phyloP scores from a whole-genome alignment of 2,797 vertebrate species.

The Ispidina lecontei region DNA sequence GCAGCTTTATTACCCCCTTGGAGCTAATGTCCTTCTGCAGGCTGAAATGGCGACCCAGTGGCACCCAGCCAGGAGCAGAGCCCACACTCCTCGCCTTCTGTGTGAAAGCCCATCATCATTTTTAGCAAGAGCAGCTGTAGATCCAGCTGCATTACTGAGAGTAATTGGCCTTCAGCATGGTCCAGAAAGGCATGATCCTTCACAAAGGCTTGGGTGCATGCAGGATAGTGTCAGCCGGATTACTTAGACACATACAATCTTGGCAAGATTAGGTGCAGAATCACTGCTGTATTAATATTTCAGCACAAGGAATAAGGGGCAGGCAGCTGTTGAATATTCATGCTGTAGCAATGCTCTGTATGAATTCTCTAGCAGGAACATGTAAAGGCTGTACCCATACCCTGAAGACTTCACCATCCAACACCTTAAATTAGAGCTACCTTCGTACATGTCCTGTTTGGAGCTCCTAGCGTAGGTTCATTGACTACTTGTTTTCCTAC shows the following conservation, averaged over 20 bases:
- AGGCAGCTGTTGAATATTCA: slow-evolving; percentile 34
- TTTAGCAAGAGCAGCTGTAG: not conserved
- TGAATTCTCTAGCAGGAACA: slow-evolving; percentile 21
- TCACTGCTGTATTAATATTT: slow-evolving; percentile 30
- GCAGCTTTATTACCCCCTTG: not conserved
- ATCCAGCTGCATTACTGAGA: not conserved
- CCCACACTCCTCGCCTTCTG: not conserved
- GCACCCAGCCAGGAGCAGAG: not conserved
- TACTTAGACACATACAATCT: not conserved
- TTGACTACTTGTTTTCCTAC: not conserved
- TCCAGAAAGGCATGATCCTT: not conserved
- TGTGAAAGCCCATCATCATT: not conserved
- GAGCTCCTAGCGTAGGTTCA: not conserved
- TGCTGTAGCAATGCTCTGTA: not conserved
- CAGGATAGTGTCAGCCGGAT: not conserved
- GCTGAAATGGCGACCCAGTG: not conserved
- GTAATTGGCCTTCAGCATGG: not conserved
- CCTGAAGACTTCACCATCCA: slow-evolving; percentile 8
- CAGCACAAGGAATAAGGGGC: slow-evolving; percentile 14
- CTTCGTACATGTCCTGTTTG: not conserved
- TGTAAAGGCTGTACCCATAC: not conserved
- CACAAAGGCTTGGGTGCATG: not conserved
- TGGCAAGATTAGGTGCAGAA: not conserved
- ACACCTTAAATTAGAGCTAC: not conserved
- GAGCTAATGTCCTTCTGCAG: not conserved